A percentile compares a stretch with the other conserved stretches of the same genome.
phyloP scores from a whole-genome alignment of 23 tunicate species.

The Trididemnum nubilum region DNA sequence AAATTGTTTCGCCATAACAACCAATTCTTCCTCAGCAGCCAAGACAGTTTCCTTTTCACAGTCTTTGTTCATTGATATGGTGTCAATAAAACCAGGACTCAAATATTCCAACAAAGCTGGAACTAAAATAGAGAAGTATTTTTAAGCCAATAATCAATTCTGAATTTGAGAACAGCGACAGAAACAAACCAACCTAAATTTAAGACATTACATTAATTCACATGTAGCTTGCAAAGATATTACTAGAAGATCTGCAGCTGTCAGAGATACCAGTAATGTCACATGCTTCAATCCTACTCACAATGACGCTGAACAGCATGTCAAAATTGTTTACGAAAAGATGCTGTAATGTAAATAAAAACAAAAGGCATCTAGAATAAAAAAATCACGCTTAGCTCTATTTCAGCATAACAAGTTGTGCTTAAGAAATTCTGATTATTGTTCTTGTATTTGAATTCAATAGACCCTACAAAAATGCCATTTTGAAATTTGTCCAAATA shows the following conservation, averaged over 20 bases:
- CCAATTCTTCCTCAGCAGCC: slow-evolving; percentile 35
- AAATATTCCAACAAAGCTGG: slow-evolving; percentile 41
- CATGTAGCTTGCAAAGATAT: not conserved
- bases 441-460: no score
- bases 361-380: no score
- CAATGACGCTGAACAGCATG: no score
- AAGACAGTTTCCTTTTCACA: slow-evolving; percentile 44
- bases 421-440: no score
- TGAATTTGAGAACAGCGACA: not conserved
- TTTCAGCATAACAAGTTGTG: no score
- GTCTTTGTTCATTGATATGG: slow-evolving; percentile 9
- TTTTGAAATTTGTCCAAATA: no score
- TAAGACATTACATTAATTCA: not conserved
- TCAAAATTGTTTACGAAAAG: no score
- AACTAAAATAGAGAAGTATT: slow-evolving; percentile 8
- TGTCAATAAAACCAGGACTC: slow-evolving; percentile 54
- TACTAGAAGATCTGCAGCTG: not conserved
- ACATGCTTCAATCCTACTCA: no score
- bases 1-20: slow-evolving; percentile 26
- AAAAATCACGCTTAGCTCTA: no score
- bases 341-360: no score
- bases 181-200: not conserved
- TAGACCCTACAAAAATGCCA: no score
- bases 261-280: no score
- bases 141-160: not conserved